A percentile compares a stretch with the other conserved stretches of the same genome.
phyloP scores from a whole-genome alignment of 2,888 invertebrate genomes.

The Ochropacha duplaris region DNA sequence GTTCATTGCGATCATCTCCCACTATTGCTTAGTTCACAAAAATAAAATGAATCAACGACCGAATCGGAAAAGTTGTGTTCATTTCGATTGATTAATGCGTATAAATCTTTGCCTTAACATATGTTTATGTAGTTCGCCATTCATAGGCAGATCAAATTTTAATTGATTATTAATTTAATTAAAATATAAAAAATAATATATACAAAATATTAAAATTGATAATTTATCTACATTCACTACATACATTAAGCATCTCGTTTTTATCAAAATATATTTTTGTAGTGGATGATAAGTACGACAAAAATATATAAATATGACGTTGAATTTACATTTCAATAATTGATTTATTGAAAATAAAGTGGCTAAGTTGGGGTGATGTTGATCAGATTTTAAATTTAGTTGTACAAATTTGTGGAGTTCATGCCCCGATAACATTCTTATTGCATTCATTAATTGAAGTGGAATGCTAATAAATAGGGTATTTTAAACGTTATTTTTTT shows the following conservation, averaged over 20 bases:
- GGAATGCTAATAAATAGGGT: neutral
- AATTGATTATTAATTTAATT: conserved; percentile 58
- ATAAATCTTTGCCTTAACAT: conserved; percentile 6
- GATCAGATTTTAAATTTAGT: neutral
- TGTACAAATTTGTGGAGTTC: neutral
- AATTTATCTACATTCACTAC: conserved; percentile 65
- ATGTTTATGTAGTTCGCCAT: conserved; percentile 20
- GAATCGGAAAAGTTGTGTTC: neutral
- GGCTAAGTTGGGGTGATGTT: neutral
- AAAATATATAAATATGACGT: neutral
- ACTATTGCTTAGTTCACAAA: too few relatives aligned
- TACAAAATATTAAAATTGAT: conserved; percentile 80
- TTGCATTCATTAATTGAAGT: neutral
- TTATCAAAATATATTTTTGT: conserved; percentile 30
- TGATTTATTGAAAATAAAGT: neutral
- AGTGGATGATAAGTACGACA: conserved; percentile 62
- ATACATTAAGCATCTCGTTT: conserved; percentile 44
- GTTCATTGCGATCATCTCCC: neutral
- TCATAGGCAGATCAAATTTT: conserved; percentile 69
- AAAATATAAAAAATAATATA: conserved; percentile 73
- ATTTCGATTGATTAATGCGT: neutral
- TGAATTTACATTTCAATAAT: neutral
- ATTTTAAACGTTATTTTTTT: too few relatives aligned
- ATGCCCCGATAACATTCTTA: neutral
- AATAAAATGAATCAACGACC: neutral